Evolutionary conservation across 2,113 vertebrate species (phyloP).

Genomic region (Amblyopsis rosae): DNA sequence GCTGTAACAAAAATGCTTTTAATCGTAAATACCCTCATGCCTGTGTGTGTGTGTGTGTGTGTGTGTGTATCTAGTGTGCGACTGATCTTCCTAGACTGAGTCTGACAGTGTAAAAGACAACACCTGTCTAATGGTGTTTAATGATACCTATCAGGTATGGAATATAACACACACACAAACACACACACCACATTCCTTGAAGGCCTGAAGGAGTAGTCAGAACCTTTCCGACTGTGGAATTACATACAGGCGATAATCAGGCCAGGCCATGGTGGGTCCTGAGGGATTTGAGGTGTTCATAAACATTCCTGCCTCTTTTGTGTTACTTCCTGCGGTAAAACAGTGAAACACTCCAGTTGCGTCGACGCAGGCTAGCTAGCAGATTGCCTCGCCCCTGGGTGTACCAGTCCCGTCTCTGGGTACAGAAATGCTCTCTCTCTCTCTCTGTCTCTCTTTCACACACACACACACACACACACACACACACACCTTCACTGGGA

Average conservation of each 20-base stretch:
- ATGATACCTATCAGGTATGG: conserved; percentile 68
- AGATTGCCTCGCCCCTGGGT: conserved; percentile 65
- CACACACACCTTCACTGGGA: conserved; percentile 67
- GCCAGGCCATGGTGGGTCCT: conserved; percentile 74
- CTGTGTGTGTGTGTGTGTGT: conserved; percentile 21
- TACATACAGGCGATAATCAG: conserved; percentile 81
- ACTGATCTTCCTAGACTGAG: conserved; percentile 70
- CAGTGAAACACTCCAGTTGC: conserved; percentile 63
- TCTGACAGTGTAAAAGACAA: conserved; percentile 45
- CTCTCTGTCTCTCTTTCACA: conserved; percentile 38
- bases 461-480: conserved; percentile 33
- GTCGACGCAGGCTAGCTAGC: conserved; percentile 55
- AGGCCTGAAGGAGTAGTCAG: conserved; percentile 66
- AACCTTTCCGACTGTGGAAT: conserved; percentile 79
- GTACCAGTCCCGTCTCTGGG: conserved; percentile 40
- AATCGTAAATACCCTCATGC: conserved; percentile 67
- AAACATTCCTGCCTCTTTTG: conserved; percentile 79
- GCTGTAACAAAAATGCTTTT: conserved; percentile 71
- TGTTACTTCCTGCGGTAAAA: conserved; percentile 77
- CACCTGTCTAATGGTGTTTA: conserved; percentile 74
- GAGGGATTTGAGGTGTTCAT: conserved; percentile 77
- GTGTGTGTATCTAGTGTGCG: conserved; percentile 59
- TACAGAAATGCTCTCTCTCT: conserved; percentile 3
- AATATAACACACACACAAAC: conserved; percentile 27
- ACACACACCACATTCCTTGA: conserved; percentile 19